Conservation (phyloP, 2,113 vertebrate species). For the Crotalus helleri region DNA sequence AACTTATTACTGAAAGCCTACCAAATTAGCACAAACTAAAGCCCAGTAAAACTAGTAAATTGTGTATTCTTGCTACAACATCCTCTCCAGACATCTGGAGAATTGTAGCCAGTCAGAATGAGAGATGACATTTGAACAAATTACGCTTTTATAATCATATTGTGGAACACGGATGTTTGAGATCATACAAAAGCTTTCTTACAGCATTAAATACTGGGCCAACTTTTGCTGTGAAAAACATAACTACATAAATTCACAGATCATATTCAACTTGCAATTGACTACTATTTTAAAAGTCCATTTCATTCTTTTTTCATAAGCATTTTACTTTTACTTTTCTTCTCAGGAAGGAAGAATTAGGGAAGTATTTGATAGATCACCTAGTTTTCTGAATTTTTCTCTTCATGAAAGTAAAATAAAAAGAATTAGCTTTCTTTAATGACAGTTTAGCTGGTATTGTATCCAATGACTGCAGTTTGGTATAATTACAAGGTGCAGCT, state of each 20-base stretch:
- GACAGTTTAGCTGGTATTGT: background rate
- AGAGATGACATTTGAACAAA: background rate
- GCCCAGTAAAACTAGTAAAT: background rate
- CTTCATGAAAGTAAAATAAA: background rate
- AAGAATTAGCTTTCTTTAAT: background rate
- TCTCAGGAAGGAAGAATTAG: background rate
- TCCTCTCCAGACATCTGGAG: background rate
- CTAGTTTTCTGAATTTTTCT: background rate
- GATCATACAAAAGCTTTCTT: background rate
- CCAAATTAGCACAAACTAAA: background rate
- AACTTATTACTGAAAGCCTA: background rate
- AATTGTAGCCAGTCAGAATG: background rate
- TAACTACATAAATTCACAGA: background rate
- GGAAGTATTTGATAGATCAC: background rate
- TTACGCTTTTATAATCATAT: background rate
- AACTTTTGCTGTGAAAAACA: background rate
- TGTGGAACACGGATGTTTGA: background rate
- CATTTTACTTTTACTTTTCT: background rate
- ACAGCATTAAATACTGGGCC: background rate
- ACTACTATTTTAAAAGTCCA: background rate
- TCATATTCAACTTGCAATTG: background rate
- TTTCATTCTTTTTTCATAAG: background rate
- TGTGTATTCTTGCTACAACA: background rate
- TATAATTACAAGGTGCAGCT: constrained; percentile 4
- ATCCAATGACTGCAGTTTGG: background rate